Base-by-base conservation (phyloP, 37 sponge, comb jelly and placozoan genomes). In the Crambe crambe region DNA sequence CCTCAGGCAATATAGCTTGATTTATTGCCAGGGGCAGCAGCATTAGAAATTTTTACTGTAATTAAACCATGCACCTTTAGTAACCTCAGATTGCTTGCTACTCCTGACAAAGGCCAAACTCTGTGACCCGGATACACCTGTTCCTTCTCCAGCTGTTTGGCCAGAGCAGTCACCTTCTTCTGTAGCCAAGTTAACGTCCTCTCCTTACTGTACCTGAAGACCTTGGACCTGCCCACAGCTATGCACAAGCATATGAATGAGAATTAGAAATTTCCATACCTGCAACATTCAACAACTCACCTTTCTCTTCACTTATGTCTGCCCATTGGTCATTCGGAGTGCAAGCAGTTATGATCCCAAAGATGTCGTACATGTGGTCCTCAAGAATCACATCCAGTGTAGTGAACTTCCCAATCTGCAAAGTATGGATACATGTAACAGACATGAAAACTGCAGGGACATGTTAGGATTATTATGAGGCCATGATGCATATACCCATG, bases 321-420 rank as follows among this genome's bases (percentile, higher is more conserved):
- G 1, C 37, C 81, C 73, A 76, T 42, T 92, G 93, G 3, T 68
- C 44, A 21, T 39, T 5, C 1, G 35, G 26, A 22, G 83, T 67
- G 43, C 59, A 75, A 26, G 12, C 5, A 2, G 58, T 38, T 10
- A 90, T 72, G 0, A 58, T 27, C 12, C 27, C 47, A 58, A 60
- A 83, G 17, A 20, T 56, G 23, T 37, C 44, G 32, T 62, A 8
- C 51, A 23, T 37, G 17, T 42, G 37, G 44, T 86, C 88, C 23
- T 84, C 88, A 3, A 91, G 84, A 29, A 91, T 87, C 0, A 67
- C 64, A 41, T 91, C 88, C 59, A 91, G 80, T 0, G 89, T 84
- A 18, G 85, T 83, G 51, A 78, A 83, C 60, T 89, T 82, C 34
- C 77, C 80, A n/a, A 63, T 6, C 78, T 78, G 35, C 51, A 47